These are phyloP conservation scores for Drosophila picticornis DNA, from an alignment of 2,888 invertebrate genomes.

Conservation along the genomic window DNA sequence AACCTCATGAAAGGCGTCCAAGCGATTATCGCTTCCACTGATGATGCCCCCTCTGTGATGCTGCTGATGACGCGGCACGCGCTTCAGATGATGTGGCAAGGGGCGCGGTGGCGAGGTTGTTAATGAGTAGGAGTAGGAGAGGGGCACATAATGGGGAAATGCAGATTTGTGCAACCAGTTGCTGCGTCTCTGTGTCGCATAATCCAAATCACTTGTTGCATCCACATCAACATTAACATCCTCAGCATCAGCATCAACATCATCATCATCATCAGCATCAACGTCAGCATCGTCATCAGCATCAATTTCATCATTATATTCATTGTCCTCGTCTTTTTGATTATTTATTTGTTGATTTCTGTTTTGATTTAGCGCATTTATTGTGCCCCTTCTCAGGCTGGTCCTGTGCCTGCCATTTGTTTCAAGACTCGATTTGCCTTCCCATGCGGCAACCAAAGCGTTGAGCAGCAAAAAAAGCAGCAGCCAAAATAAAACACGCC, in stretches of 20 bases:
- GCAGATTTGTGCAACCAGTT: conserved; percentile 1
- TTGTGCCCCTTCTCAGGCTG: conserved; percentile 6
- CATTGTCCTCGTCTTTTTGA: conserved; percentile 30
- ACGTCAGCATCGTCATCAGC: conserved; percentile 15
- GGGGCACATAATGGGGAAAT: neutral
- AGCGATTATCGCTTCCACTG: conserved; percentile 38
- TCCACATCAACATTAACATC: neutral
- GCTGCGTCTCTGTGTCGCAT: conserved; percentile 2
- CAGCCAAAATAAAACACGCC: conserved; percentile 1
- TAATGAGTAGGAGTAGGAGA: neutral
- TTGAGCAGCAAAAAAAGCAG: conserved; percentile 5
- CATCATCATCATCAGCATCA: neutral
- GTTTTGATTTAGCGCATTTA: conserved; percentile 19
- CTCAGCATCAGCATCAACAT: neutral
- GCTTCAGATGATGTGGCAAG: conserved; percentile 19
- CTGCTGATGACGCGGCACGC: conserved; percentile 60
- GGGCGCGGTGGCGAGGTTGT: conserved; percentile 1
- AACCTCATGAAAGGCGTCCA: conserved; percentile 58
- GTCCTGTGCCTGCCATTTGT: conserved; percentile 6
- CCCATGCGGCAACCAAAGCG: neutral
- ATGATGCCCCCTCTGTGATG: neutral
- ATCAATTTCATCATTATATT: conserved; percentile 45
- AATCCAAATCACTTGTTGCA: conserved; percentile 8
- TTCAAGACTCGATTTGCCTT: neutral
- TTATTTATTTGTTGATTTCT: conserved; percentile 11